Base-by-base conservation (phyloP, 2,113 vertebrate species). In the Perca flavescens region DNA sequence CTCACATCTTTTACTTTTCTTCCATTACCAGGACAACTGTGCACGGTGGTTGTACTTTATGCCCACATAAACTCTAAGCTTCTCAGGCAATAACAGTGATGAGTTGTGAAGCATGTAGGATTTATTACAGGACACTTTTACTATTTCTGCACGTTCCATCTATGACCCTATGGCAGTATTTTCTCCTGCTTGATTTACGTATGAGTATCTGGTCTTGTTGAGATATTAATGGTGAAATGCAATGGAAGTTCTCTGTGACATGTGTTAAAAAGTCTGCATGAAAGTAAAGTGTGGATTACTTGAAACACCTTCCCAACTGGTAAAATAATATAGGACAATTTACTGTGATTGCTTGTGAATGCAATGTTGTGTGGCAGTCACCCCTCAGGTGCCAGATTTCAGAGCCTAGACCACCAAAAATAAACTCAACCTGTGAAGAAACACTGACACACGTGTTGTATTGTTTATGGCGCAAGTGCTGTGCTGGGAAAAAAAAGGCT, bases 351-450 rank as follows among this genome's bases (percentile, higher is more conserved):
- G 46, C 74, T 78, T 49, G 13, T 77, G 43, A 77, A 81, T 76
- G 65, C 15, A 36, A 49, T 57, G 57, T 57, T 54, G 22, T 52
- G 61, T 69, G 64, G 72, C 69, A 60, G 36, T 68, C 34, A 13
- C 22, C 34, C 34, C 34, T 75, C 13, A 75, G 34, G 72, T 64
- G 65, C 25, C 6, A 70, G 6, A 53, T 58, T 50, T 68, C 71
- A 81, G 34, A 73, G 16, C 40, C 14, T 25, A 22, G 50, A 58
- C 53, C 70, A 67, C 47, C 64, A 84, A 84, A 86, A 81, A 78
- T 72, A 69, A 83, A 86, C 82, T 74, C 69, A 79, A 81, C 79
- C 77, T 54, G 34, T 34, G 54, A 50, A 58, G 6, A 1, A 34
- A 34, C 34, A 34, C 34, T 34, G 58, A 52, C 36, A 70, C 64